Percentiles rank a stretch among this genome's conserved stretches.
These are phyloP conservation scores for Mystacornis crossleyi DNA, from an alignment of 2,113 vertebrate genomes.

Conservation along the genomic window DNA sequence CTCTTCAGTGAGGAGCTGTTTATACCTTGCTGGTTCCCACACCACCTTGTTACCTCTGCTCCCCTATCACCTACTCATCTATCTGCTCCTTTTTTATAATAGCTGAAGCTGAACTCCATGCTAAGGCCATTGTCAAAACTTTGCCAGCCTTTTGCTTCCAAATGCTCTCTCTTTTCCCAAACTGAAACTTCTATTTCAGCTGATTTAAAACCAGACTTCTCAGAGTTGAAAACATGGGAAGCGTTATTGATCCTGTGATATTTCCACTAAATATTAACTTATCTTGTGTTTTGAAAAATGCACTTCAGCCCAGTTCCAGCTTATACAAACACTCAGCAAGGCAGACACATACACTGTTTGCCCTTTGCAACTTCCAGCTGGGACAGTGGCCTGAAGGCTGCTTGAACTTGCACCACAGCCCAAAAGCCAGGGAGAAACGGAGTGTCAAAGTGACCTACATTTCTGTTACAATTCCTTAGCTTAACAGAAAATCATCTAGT, in stretches of 20 bases:
- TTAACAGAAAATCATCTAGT: not conserved
- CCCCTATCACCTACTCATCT: not conserved
- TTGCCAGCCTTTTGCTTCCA: not conserved
- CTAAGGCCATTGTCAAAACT: not conserved
- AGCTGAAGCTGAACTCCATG: not conserved
- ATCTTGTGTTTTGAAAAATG: not conserved
- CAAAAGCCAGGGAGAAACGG: not conserved
- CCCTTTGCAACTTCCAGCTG: not conserved
- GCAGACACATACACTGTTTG: not conserved
- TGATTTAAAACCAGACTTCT: not conserved
- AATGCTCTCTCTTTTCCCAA: not conserved
- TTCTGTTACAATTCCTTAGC: not conserved
- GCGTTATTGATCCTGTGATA: not conserved
- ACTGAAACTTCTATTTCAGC: not conserved
- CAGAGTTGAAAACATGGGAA: not conserved
- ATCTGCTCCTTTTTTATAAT: fast-evolving
- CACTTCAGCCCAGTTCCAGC: not conserved
- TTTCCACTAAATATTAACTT: not conserved
- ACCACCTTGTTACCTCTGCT: not conserved
- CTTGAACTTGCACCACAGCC: not conserved
- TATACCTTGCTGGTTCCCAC: fast-evolving
- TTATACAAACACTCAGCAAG: not conserved
- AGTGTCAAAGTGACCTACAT: not conserved
- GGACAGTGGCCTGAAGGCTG: not conserved
- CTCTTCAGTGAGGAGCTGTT: not conserved